Conservation (phyloP, 2,888 invertebrate genomes). For the Ophion obscuratus region DNA sequence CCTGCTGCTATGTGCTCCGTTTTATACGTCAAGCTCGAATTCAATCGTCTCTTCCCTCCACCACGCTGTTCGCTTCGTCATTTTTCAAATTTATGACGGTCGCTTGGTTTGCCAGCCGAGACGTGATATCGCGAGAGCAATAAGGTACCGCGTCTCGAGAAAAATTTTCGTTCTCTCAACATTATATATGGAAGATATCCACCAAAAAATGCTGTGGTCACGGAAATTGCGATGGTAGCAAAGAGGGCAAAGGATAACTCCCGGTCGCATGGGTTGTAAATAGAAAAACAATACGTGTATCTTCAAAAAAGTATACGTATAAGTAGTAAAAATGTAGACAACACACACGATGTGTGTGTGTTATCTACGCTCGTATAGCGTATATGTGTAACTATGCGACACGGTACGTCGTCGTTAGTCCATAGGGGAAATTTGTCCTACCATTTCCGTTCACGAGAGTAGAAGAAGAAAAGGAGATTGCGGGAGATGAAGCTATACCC, state of each 20-base stretch:
- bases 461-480: slow-evolving; percentile 4
- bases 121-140: slow-evolving; percentile 26
- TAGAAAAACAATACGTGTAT: slow-evolving; percentile 13
- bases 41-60: background rate
- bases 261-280: background rate
- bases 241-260: background rate
- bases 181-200: slow-evolving; percentile 12
- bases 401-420: slow-evolving; percentile 44
- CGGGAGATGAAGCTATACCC: slow-evolving; percentile 8
- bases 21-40: slow-evolving; percentile 1
- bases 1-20: background rate
- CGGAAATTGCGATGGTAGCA: slow-evolving; percentile 48
- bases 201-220: slow-evolving; percentile 51
- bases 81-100: background rate
- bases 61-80: background rate
- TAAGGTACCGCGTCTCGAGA: slow-evolving; percentile 37
- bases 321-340: too few species aligned
- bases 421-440: slow-evolving; percentile 63
- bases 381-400: slow-evolving; percentile 29
- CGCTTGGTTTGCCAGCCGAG: background rate
- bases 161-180: slow-evolving; percentile 29
- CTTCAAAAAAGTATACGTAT: background rate
- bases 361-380: background rate
- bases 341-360: too few species aligned
- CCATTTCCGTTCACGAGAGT: slow-evolving; percentile 54